Conservation (phyloP, 2,888 invertebrate genomes). For the Phengaris alcon region DNA sequence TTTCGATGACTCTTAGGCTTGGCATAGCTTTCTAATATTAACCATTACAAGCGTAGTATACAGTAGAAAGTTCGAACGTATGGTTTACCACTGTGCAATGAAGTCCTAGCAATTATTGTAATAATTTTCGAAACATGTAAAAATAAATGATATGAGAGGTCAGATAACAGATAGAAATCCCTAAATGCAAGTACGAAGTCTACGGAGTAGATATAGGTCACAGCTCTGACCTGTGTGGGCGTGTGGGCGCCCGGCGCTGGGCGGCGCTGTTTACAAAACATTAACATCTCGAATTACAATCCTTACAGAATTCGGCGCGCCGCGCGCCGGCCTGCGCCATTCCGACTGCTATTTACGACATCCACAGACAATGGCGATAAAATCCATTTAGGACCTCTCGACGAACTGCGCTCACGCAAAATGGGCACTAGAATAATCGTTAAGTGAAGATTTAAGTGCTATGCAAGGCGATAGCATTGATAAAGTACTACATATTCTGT, state of each 20-base stretch:
- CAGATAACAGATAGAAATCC: neutral
- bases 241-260: neutral
- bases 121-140: too few relatives aligned
- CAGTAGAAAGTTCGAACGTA: too few relatives aligned
- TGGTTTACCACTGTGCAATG: too few relatives aligned
- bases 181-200: neutral
- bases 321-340: slow-evolving; percentile 5
- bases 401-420: slow-evolving; percentile 23
- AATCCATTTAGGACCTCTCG: slow-evolving; percentile 16
- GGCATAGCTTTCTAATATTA: neutral
- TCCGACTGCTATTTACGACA: slow-evolving; percentile 19
- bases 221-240: neutral
- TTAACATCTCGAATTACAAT: slow-evolving; percentile 24
- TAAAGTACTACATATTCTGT: neutral
- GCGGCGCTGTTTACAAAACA: slow-evolving; percentile 23
- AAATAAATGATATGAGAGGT: too few relatives aligned
- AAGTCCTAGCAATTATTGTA: too few relatives aligned
- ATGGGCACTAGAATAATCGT: slow-evolving; percentile 13
- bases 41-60: too few relatives aligned
- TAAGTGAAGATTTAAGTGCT: slow-evolving; percentile 15
- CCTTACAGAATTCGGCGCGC: slow-evolving; percentile 9
- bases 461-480: neutral
- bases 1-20: neutral
- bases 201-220: slow-evolving; percentile 14
- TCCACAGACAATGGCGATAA: slow-evolving; percentile 22